phyloP scores from a whole-genome alignment of 1,140 invertebrate species.

The Leptoteleia sp. region DNA sequence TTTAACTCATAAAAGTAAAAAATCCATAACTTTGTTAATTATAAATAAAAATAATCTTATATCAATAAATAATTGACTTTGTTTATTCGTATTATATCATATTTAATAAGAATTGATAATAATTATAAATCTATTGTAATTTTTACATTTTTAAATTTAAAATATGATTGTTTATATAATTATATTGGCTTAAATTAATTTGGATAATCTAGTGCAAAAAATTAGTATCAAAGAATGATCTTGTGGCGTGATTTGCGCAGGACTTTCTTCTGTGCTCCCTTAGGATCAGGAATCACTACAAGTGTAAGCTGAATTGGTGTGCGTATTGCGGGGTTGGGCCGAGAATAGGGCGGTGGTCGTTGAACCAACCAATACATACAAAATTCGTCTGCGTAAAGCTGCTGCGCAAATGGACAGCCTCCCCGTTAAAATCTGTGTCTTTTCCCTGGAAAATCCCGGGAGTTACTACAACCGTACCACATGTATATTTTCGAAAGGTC shows the following conservation, averaged over 20 bases:
- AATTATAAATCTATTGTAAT: no score
- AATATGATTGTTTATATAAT: no score
- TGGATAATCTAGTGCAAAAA: no score
- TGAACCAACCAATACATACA: constrained; percentile 77
- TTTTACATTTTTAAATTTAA: no score
- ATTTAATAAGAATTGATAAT: no score
- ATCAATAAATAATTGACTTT: no score
- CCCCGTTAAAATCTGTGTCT: constrained; percentile 45
- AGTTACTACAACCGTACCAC: constrained; percentile 18
- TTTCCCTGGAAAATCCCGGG: constrained; percentile 59
- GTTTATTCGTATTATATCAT: no score
- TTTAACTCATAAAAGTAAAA: no score
- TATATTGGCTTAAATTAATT: no score
- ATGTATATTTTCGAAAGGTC: constrained; percentile 11
- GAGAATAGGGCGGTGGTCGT: constrained; percentile 81
- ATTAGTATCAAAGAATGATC: constrained; percentile 2
- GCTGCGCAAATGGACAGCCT: constrained; percentile 71
- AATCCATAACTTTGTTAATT: no score
- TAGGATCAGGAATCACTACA: constrained; percentile 52
- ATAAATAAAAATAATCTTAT: no score
- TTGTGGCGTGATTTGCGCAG: constrained; percentile 22
- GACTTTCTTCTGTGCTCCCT: constrained; percentile 31
- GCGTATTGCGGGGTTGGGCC: constrained; percentile 70
- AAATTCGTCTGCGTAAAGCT: constrained; percentile 73
- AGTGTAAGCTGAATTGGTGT: constrained; percentile 24